Percentiles rank a stretch among this genome's conserved stretches.
These are phyloP conservation scores for Chaetodon trifascialis DNA, from an alignment of 2,113 vertebrate genomes.

Conservation along the genomic window DNA sequence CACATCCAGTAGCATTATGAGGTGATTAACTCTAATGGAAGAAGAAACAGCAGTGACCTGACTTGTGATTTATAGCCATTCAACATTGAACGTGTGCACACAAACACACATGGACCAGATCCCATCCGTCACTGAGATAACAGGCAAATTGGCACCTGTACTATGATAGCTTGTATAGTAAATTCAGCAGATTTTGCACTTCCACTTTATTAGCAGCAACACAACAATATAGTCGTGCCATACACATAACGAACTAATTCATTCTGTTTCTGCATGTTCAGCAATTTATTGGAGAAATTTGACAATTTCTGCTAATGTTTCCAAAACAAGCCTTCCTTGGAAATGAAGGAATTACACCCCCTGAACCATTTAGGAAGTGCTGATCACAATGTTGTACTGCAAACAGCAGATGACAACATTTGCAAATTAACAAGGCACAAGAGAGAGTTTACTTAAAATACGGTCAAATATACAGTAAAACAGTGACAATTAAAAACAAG, in stretches of 20 bases:
- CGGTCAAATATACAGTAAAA: neutral
- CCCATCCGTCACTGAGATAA: neutral
- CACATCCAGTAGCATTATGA: neutral
- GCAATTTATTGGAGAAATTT: neutral
- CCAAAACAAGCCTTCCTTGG: neutral
- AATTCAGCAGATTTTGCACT: neutral
- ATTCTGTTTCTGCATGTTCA: neutral
- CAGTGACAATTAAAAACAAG: neutral
- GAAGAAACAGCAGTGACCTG: neutral
- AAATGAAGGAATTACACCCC: neutral
- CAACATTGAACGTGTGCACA: neutral
- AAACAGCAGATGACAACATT: neutral
- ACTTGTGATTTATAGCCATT: constrained; percentile 8
- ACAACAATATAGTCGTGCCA: neutral
- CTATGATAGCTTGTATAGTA: too few relatives aligned
- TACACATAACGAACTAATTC: neutral
- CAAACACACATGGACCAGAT: neutral
- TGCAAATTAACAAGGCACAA: neutral
- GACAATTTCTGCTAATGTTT: neutral
- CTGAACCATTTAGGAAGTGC: neutral
- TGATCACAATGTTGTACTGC: neutral
- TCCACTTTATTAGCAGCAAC: neutral
- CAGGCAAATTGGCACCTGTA: neutral
- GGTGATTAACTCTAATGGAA: neutral
- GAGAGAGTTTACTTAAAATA: neutral